These are phyloP conservation scores for Pachycephala philippinensis DNA, from an alignment of 2,113 vertebrate species.

Conservation along the genomic window DNA sequence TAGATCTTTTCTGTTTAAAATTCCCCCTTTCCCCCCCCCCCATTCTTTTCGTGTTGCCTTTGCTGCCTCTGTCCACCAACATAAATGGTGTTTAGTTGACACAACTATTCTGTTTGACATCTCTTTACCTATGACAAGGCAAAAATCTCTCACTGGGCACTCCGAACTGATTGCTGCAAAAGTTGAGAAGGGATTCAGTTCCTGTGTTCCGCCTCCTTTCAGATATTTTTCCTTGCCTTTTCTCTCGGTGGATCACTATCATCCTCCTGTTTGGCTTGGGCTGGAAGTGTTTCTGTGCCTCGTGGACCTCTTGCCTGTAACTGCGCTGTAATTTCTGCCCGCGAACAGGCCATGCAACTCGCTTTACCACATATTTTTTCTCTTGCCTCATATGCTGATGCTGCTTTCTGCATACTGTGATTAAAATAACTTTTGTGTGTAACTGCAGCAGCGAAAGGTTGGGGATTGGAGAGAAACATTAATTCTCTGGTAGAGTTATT, in stretches of 20 bases:
- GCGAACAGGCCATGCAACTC: conserved; percentile 7
- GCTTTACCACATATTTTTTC: conserved; percentile 64
- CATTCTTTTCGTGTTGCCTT: rapidly evolving
- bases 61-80: neutral
- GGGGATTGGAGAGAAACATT: neutral
- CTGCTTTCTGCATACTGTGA: conserved; percentile 50
- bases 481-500: neutral
- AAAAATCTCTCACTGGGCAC: neutral
- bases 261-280: neutral
- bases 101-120: neutral
- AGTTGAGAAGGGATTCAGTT: neutral
- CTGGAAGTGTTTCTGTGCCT: neutral
- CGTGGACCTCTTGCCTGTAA: conserved; percentile 8
- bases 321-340: neutral
- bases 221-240: neutral
- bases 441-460: conserved; percentile 27
- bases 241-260: rapidly evolving
- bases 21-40: rapidly evolving
- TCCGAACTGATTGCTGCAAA: neutral
- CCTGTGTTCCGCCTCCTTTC: neutral
- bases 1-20: neutral
- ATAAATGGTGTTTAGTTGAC: neutral
- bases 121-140: neutral
- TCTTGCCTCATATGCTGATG: conserved; percentile 65
- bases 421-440: conserved; percentile 57